Evolutionary conservation across 2,113 vertebrate species (phyloP).

Genomic region (Syngnathus typhle): DNA sequence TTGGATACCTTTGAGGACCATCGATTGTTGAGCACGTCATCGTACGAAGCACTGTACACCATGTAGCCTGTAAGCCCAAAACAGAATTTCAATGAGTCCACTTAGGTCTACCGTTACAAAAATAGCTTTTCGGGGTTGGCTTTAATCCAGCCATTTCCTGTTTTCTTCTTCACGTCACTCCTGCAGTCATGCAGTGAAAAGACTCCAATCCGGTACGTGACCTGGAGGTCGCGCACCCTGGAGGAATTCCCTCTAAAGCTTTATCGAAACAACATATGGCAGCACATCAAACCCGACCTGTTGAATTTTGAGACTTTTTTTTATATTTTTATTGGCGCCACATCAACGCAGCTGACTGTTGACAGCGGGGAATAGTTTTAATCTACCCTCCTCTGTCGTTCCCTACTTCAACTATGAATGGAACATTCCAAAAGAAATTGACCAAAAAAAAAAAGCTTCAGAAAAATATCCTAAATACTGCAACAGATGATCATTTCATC

Average conservation of each 20-base stretch:
- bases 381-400: constrained; percentile 21
- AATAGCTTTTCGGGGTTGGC: not conserved
- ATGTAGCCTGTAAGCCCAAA: constrained; percentile 77
- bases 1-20: constrained; percentile 81
- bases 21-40: constrained; percentile 90
- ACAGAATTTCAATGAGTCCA: not conserved
- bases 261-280: constrained; percentile 19
- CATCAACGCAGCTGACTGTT: constrained; percentile 55
- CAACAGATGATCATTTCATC: not conserved
- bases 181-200: constrained; percentile 17
- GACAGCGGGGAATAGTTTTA: constrained; percentile 38
- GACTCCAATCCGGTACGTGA: constrained; percentile 18
- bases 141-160: constrained; percentile 26
- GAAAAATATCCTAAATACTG: not conserved
- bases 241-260: constrained; percentile 28
- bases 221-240: constrained; percentile 27
- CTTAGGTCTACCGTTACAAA: not conserved
- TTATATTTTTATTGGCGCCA: constrained; percentile 48
- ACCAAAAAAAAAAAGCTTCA: not conserved
- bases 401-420: constrained; percentile 5
- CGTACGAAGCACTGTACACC: constrained; percentile 94
- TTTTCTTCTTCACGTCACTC: constrained; percentile 23
- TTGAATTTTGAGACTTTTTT: constrained; percentile 28
- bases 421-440: constrained; percentile 10
- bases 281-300: constrained; percentile 38